Base-by-base conservation (phyloP, 2,113 vertebrate genomes). In the Paracanthobrama guichenoti region DNA sequence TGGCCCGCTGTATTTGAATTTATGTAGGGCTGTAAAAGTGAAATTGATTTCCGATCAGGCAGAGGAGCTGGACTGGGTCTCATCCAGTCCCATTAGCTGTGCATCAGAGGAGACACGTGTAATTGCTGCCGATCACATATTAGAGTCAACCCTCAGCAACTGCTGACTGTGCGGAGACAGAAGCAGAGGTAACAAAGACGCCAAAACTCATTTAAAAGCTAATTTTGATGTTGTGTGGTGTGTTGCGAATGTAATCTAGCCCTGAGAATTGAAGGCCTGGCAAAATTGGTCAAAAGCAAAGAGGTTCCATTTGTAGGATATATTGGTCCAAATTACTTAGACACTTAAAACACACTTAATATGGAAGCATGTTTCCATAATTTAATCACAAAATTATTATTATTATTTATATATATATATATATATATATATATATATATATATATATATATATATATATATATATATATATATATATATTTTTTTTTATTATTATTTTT, bases 21-120 rank as follows among this genome's bases (percentile, higher is more conserved):
- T 80, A 90, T 90, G 85, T 73, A 74, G 78, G 46, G 62, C 42
- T 86, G 75, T 83, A 82, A 84, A 87, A 88, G 86, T 20, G 11
- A 81, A 53, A 89, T 88, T 86, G 85, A 88, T 89, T 89, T 89
- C 85, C 81, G 44, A 87, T 87, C 84, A 78, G 55, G 79, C 84
- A 67, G 75, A 84, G 71, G 67, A 80, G 67, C 55, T 44, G 35
- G 59, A 77, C 77, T 53, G 71, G 50, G 71, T 53, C 80, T 67
- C 66, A 78, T 75, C 69, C 79, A 39, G 79, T 50, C 57, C 84
- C 74, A 80, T 84, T 85, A 84, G 77, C 62, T 80, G 84, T 83
- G 75, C 86, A 83, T 80, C 86, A 83, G 84, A 81, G 81, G 80
- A 74, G 71, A 78, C 79, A 88, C 46, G 77, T 81, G 82, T 67